Base-by-base conservation (phyloP, 2,797 vertebrate genomes). In the Channa striata region DNA sequence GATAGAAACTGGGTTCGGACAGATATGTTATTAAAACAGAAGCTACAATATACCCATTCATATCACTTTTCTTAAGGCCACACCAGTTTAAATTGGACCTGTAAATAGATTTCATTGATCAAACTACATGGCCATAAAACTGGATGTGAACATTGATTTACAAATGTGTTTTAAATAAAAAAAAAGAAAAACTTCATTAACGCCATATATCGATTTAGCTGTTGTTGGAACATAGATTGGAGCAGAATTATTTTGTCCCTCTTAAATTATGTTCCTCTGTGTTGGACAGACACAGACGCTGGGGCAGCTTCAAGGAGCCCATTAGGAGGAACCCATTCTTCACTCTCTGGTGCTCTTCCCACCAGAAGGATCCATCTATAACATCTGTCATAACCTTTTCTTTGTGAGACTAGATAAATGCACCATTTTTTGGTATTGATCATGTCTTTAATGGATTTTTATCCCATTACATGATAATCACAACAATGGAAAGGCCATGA, bases 291-390 rank as follows among this genome's bases (percentile, higher is more conserved):
- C 63, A 63, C 62, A 53, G 58, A 49, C 90, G 88, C 88, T 66
- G 70, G 93, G 92, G 90, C 90, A 78, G 93, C 93, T 92, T 94
- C 93, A 94, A 92, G 90, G 73, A 93, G 93, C 93, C 94, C 94
- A 96, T 96, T 96, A 95, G 93, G 77, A 77, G 92, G 86, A 95
- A 95, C 90, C 93, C 93, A 83, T 60, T 85, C 77, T 87, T 66
- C 48, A 59, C 52, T 68, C 71, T 71, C 34, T 9, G 8, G 19
- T 67, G 51, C 46, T 56, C 48, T 74, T 57, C 20, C 67, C 80
- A 74, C 61, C 52, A 63, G 59, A 73, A 67, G 72, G 59, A 79
- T 77, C 68, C n/a, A 8, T 74, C 72, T 65, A 58, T 23, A 72
- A 78, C 2, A 10, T 30, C 44, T 68, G 66, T 77, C 58, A 47